These are phyloP conservation scores for Pogonomyrmex barbatus DNA, from an alignment of 1,140 invertebrate genomes.

Conservation along the genomic window DNA sequence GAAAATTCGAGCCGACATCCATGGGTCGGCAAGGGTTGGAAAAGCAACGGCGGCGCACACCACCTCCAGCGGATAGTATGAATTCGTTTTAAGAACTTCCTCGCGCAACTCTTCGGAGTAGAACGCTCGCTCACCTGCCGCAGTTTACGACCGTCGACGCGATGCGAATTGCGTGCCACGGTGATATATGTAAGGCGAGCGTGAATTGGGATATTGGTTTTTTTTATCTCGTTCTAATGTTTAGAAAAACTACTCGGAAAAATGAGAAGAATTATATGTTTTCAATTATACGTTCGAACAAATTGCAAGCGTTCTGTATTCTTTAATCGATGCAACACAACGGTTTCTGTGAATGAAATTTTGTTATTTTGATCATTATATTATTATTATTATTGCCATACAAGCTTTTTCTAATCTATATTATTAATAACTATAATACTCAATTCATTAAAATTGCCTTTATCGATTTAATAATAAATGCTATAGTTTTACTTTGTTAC, in stretches of 20 bases:
- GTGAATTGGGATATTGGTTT: slow-evolving; percentile 4
- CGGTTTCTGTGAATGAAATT: not conserved
- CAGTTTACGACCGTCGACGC: slow-evolving; percentile 40
- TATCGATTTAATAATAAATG: not conserved
- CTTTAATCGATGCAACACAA: not conserved
- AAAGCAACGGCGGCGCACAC: not conserved
- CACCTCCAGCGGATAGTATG: not conserved
- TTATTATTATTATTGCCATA: not conserved
- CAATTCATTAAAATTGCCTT: not conserved
- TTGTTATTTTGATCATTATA: not conserved
- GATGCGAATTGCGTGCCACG: slow-evolving; percentile 10
- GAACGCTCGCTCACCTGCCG: slow-evolving; percentile 27
- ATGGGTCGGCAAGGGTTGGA: slow-evolving; percentile 57
- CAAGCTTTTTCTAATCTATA: not conserved
- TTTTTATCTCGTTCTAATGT: not conserved
- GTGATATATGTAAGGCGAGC: slow-evolving; percentile 31
- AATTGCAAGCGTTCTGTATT: not conserved
- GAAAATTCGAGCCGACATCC: slow-evolving; percentile 70
- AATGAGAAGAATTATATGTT: not conserved
- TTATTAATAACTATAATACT: not conserved
- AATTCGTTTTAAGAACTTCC: slow-evolving; percentile 66
- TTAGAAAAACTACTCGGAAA: not conserved
- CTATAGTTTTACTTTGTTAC: not conserved
- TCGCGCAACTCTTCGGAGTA: slow-evolving; percentile 39
- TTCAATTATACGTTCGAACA: not conserved